Percentiles rank a stretch among this genome's conserved stretches.
These are phyloP conservation scores for Lepilemur septentrionalis DNA, from an alignment of 2,797 vertebrate genomes.

Conservation along the genomic window DNA sequence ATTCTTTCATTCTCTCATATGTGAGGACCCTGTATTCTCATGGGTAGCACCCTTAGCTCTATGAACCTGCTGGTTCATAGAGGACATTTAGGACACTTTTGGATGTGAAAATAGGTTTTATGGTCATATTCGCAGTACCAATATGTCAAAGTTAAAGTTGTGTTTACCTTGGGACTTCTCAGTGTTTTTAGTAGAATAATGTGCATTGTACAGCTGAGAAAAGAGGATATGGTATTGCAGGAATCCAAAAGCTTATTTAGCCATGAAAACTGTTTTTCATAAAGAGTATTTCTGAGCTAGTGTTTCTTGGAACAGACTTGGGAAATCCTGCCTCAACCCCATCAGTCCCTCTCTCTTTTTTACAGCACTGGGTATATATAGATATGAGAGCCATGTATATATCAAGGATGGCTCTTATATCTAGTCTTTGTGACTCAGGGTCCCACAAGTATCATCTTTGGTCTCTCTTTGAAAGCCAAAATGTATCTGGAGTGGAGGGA, in stretches of 20 bases:
- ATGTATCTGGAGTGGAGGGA: background rate
- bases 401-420: background rate
- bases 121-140: background rate
- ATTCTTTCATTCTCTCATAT: background rate
- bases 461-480: background rate
- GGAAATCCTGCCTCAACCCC: background rate
- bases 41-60: background rate
- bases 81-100: background rate
- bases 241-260: background rate
- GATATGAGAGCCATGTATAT: background rate
- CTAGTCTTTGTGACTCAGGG: background rate
- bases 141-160: background rate
- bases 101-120: background rate
- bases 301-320: background rate
- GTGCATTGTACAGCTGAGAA: background rate
- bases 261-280: background rate
- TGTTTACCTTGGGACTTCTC: background rate
- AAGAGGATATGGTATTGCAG: background rate
- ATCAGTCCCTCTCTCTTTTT: background rate
- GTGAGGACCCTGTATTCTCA: background rate
- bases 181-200: background rate
- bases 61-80: background rate
- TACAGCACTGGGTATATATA: background rate
- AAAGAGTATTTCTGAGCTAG: background rate
- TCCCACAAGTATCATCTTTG: background rate